phyloP scores from a whole-genome alignment of 1,140 invertebrate species.

The Aculops lycopersici region DNA sequence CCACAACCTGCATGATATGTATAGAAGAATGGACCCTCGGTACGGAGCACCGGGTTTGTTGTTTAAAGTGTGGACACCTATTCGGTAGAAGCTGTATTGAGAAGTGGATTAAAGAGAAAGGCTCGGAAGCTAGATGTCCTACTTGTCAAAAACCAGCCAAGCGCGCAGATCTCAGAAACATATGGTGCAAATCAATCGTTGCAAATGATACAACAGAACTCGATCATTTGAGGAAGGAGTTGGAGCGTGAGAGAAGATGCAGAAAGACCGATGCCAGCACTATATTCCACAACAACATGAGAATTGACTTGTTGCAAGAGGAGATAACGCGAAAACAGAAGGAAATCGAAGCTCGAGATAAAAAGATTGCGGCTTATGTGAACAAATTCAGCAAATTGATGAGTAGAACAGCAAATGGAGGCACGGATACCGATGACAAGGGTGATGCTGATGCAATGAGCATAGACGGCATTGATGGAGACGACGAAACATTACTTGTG shows the following conservation, averaged over 20 bases:
- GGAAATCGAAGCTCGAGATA: slow-evolving; percentile 15
- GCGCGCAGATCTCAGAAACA: slow-evolving; percentile 33
- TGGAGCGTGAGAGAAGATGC: slow-evolving; percentile 19
- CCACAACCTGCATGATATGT: slow-evolving; percentile 28
- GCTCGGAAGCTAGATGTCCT: slow-evolving; percentile 27
- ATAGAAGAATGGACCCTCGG: slow-evolving; percentile 48
- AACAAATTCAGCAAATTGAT: slow-evolving; percentile 6
- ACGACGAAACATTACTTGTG: not conserved
- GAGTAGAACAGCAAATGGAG: not conserved
- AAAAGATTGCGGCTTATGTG: too few species aligned
- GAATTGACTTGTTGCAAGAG: not conserved
- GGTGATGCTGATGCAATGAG: not conserved
- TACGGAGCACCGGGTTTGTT: slow-evolving; percentile 44
- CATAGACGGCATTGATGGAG: not conserved
- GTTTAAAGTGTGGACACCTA: slow-evolving; percentile 57
- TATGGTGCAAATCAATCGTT: slow-evolving; percentile 27
- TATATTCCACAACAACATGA: not conserved
- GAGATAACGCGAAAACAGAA: slow-evolving; percentile 11
- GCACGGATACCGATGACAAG: not conserved
- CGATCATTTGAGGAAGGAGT: slow-evolving; percentile 21
- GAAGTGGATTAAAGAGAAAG: slow-evolving; percentile 28
- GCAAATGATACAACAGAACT: slow-evolving; percentile 30
- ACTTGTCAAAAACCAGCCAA: slow-evolving; percentile 47
- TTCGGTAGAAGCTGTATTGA: slow-evolving; percentile 53
- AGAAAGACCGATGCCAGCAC: slow-evolving; percentile 11